Conservation (phyloP, 2,888 invertebrate species). For the Leucozona laternaria region DNA sequence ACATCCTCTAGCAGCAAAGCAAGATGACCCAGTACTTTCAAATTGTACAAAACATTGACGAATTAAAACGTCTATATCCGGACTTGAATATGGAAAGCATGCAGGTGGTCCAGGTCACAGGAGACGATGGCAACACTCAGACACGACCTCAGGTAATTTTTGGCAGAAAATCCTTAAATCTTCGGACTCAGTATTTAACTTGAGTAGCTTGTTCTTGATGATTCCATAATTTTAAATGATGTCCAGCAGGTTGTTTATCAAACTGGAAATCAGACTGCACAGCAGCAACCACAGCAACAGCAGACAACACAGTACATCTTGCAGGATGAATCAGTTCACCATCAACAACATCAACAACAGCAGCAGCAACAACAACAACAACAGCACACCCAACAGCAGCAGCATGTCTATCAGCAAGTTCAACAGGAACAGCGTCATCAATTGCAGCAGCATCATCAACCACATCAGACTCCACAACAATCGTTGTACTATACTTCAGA, state of each 20-base stretch:
- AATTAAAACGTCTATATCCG: constrained; percentile 87
- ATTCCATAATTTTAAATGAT: constrained; percentile 84
- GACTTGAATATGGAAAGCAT: constrained; percentile 85
- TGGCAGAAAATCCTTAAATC: constrained; percentile 36
- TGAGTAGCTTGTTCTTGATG: constrained; percentile 79
- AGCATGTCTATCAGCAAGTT: constrained; percentile 79
- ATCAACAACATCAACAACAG: constrained; percentile 78
- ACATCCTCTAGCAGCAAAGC: constrained; percentile 4
- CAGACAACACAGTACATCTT: constrained; percentile 76
- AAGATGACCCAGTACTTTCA: constrained; percentile 89
- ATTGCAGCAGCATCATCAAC: constrained; percentile 77
- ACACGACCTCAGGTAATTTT: constrained; percentile 78
- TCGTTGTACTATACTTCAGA: constrained; percentile 65
- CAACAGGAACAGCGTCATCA: constrained; percentile 77
- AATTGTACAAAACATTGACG: constrained; percentile 86
- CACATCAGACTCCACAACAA: constrained; percentile 76
- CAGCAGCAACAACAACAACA: constrained; percentile 76
- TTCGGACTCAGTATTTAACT: constrained; percentile 13
- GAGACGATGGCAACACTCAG: constrained; percentile 80
- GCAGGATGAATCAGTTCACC: constrained; percentile 78
- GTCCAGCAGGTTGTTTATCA: constrained; percentile 84
- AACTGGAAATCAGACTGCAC: constrained; percentile 78
- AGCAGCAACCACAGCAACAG: constrained; percentile 78
- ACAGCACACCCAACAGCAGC: constrained; percentile 77
- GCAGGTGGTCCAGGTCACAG: constrained; percentile 82